Evolutionary conservation across 2,888 invertebrate genomes (phyloP).

Genomic region (Pheosia tremula): DNA sequence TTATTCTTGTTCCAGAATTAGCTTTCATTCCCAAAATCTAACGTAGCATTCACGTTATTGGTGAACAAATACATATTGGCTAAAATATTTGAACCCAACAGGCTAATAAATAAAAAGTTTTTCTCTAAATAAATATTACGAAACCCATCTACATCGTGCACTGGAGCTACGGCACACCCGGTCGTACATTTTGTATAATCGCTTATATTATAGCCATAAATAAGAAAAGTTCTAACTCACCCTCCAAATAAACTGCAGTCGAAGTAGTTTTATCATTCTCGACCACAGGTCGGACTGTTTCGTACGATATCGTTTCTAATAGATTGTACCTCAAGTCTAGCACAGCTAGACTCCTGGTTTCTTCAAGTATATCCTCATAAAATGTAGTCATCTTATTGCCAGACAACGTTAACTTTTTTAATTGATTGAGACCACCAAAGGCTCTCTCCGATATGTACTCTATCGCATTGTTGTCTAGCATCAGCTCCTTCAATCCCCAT

Average conservation of each 20-base stretch:
- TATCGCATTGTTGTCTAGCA: slow-evolving; percentile 88
- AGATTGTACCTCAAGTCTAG: slow-evolving; percentile 91
- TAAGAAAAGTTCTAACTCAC: slow-evolving; percentile 83
- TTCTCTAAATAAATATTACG: slow-evolving; percentile 31
- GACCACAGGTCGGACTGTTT: slow-evolving; percentile 89
- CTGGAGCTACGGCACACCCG: slow-evolving; percentile 28
- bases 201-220: slow-evolving; percentile 41
- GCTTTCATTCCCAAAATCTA: too few species aligned
- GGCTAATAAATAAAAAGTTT: slow-evolving; percentile 23
- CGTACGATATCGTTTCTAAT: slow-evolving; percentile 90
- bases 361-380: slow-evolving; percentile 89
- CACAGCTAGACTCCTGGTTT: slow-evolving; percentile 87
- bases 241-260: slow-evolving; percentile 89
- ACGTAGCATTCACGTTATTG: too few species aligned
- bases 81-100: neutral
- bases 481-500: slow-evolving; percentile 88
- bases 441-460: slow-evolving; percentile 90
- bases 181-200: slow-evolving; percentile 38
- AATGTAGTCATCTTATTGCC: slow-evolving; percentile 90
- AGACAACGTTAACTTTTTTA: slow-evolving; percentile 88
- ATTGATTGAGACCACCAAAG: slow-evolving; percentile 88
- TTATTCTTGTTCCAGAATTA: too few species aligned
- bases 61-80: too few species aligned
- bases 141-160: slow-evolving; percentile 27
- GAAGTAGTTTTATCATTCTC: slow-evolving; percentile 89